phyloP scores from a whole-genome alignment of 1,140 invertebrate genomes.

The Coenobita brevimanus region DNA sequence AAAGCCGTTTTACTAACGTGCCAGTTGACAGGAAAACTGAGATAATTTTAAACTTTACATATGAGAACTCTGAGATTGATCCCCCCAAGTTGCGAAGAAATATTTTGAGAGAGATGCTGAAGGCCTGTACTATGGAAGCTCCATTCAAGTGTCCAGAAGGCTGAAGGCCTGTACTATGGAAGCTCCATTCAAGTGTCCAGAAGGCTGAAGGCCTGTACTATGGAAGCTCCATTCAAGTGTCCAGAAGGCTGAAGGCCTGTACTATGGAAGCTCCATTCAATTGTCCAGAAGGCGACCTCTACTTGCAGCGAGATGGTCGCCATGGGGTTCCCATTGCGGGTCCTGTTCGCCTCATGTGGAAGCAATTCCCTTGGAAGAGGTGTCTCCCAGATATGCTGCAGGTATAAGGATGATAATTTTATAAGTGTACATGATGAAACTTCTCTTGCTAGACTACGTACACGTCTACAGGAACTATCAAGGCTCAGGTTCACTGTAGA shows the following conservation, averaged over 20 bases:
- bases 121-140: not conserved
- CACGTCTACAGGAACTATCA: not conserved
- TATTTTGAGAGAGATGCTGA: not conserved
- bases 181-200: constrained; percentile 1
- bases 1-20: not conserved
- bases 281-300: not conserved
- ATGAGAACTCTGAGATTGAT: not conserved
- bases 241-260: not conserved
- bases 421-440: not conserved
- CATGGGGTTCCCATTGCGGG: not conserved
- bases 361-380: not conserved
- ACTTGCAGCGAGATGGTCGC: not conserved
- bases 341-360: not conserved
- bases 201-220: not conserved
- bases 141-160: not conserved
- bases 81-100: too few species aligned
- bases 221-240: not conserved
- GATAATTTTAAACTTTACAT: not conserved
- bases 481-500: not conserved
- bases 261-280: constrained; percentile 1
- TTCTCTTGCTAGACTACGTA: not conserved
- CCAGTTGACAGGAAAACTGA: not conserved
- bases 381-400: not conserved
- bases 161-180: not conserved
- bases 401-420: not conserved